Evolutionary conservation across 2,113 vertebrate genomes (phyloP), one percentile per base, ranked within the genome.

Genomic region (Brachyistius frenatus): DNA sequence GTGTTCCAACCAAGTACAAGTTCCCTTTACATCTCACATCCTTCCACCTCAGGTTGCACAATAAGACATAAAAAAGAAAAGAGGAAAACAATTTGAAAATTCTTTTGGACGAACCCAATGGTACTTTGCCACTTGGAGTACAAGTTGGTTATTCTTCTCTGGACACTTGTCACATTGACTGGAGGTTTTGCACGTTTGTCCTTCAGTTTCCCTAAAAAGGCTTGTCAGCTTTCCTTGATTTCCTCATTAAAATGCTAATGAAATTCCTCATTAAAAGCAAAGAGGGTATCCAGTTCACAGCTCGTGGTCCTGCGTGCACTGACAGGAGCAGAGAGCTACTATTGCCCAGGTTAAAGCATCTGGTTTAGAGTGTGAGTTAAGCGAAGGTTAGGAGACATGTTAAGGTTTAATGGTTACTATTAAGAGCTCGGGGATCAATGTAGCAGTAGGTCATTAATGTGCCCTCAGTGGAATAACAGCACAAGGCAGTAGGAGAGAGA

Each of bases 191-290:
- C 82, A 65, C 74, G 63, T 85, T 84, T 77, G 70, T 72, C 69
- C 80, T 80, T 87, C 69, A 72, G 15, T 74, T 80, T 73, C 54
- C 44, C 70, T 36, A 47, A 84, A 84, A 70, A 15, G 61, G 44
- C 75, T 65, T 50, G 85, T 90, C 86, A 81, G 85, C 76, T 71
- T 84, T 85, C 58, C 60, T 72, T 61, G 73, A 60, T 73, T 75
- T 46, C 2, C 83, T 87, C 81, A 86, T 90, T 89, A 86, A 86
- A 80, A 87, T 90, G 88, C 85, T 77, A 90, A 93, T 88, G 39
- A 65, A 74, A 87, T 88, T 85, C 87, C 83, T 89, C 77, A 86
- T 90, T 92, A 88, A 85, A 85, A 82, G 33, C 32, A 54, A 75
- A 61, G 55, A 72, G 61, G 71, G 65, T 39, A 3, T 73, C 68